Evolutionary conservation across 2,888 invertebrate species (phyloP).

Genomic region (Buathra laborator): DNA sequence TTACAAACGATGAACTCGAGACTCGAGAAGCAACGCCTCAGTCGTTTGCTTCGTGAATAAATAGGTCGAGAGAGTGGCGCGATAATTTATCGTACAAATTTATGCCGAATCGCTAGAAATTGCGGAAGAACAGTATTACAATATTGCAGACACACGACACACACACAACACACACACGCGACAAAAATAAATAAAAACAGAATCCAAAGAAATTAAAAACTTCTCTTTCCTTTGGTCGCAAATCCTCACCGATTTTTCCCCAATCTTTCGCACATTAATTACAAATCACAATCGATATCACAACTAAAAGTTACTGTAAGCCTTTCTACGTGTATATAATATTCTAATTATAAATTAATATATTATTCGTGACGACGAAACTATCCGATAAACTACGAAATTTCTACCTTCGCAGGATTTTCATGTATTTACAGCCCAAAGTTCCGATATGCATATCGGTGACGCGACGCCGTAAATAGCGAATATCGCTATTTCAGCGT

Average conservation of each 20-base stretch:
- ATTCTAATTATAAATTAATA: constrained; percentile 10
- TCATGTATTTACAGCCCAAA: constrained; percentile 50
- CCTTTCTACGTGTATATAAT: constrained; percentile 52
- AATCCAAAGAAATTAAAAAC: background rate
- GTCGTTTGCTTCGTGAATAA: constrained; percentile 4
- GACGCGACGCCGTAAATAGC: background rate
- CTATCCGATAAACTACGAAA: constrained; percentile 45
- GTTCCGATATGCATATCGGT: constrained; percentile 14
- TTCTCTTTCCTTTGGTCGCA: background rate
- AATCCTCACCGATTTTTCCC: background rate
- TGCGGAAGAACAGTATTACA: constrained; percentile 2
- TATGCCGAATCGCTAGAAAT: background rate
- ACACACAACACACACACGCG: background rate
- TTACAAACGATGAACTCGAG: background rate
- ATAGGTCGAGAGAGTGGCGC: constrained; percentile 22
- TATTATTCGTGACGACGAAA: constrained; percentile 27
- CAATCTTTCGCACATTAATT: background rate
- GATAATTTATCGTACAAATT: constrained; percentile 41
- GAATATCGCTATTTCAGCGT: background rate
- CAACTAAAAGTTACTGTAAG: constrained; percentile 54
- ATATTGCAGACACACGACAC: background rate
- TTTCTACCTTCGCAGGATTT: constrained; percentile 39
- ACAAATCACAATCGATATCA: constrained; percentile 33
- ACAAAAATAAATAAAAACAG: background rate
- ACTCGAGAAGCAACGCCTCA: background rate